phyloP scores from a whole-genome alignment of 2,113 vertebrate genomes.

The Heterocephalus glaber region DNA sequence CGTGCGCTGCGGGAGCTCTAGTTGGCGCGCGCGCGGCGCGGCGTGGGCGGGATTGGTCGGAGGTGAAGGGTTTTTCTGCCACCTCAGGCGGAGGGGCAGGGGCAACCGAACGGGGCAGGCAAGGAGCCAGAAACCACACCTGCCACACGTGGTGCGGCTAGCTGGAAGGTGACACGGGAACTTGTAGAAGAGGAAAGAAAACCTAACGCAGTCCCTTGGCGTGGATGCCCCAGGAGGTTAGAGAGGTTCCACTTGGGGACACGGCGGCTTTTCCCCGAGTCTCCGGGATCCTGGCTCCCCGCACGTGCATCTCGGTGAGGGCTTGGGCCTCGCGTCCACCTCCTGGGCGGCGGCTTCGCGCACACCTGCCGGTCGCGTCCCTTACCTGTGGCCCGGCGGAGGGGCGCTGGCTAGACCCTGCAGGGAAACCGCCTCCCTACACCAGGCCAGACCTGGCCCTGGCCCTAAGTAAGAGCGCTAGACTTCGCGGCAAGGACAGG shows the following conservation, averaged over 20 bases:
- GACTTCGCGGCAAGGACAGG: background rate
- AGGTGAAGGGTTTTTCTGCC: slow-evolving; percentile 74
- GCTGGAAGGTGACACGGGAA: background rate
- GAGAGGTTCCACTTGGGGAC: background rate
- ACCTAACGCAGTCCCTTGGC: background rate
- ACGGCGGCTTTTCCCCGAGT: background rate
- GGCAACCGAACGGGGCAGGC: background rate
- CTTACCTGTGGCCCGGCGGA: background rate
- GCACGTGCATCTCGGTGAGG: background rate
- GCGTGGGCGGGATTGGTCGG: slow-evolving; percentile 72
- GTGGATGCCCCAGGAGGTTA: background rate
- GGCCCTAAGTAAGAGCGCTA: background rate
- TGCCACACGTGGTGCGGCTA: slow-evolving; percentile 61
- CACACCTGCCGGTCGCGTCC: too few species aligned
- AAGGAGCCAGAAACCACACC: slow-evolving; percentile 43
- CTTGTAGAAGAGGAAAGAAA: background rate
- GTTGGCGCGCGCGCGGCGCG: slow-evolving; percentile 74
- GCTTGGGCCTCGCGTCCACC: background rate
- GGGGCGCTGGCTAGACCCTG: background rate
- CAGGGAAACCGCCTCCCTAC: background rate
- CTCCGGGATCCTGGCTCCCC: background rate
- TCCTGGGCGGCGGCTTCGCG: too few species aligned
- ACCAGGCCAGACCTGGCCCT: background rate
- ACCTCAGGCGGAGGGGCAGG: slow-evolving; percentile 26
- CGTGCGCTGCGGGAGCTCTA: background rate